Base-by-base conservation (phyloP, 2,888 invertebrate species). In the Eudasyphora cyanicolor region DNA sequence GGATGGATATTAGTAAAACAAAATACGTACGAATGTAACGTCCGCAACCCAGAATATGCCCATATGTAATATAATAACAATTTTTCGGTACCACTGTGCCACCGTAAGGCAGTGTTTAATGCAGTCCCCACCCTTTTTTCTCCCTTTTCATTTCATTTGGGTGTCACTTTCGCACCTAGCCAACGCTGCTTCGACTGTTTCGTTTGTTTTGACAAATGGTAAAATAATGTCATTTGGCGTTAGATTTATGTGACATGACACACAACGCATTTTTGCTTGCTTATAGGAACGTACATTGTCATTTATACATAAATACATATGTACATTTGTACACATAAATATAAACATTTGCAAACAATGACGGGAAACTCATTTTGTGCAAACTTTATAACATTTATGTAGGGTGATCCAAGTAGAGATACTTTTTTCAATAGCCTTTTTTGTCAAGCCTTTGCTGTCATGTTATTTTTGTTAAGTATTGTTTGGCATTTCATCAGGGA, bases 201-300 rank as follows among this genome's bases (percentile, higher is more conserved):
- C 19, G 21, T 49, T 60, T 42, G 57, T 70, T 67, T 17, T 82
- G 64, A 73, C 69, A 79, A 82, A 84, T 84, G 81, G 70, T 79
- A 82, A 83, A 82, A 82, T 84, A 82, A 85, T 82, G 82, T 80
- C 83, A 85, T 80, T 83, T 83, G 78, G 35, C 17, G 60, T 81
- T 85, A 76, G 76, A 86, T 85, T 86, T 85, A 83, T 86, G 81
- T 73, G 42, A 80, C 64, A 75, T 71, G 80, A 80, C 76, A 75
- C 51, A 42, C 51, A 69, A 70, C 76, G 70, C 75, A 29, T 17
- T n/a, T 29, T 60, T 60, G 60, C 27, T 7, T 8, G 35, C 19
- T 10, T 64, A n/a, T 35, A n/a, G n/a, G 35, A 24, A 24, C 24
- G 24, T 51, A 6, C n/a, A 17, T 24, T 27, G 57, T 24, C 57